phyloP scores from a whole-genome alignment of 2,113 vertebrate species.

The Python bivittatus region DNA sequence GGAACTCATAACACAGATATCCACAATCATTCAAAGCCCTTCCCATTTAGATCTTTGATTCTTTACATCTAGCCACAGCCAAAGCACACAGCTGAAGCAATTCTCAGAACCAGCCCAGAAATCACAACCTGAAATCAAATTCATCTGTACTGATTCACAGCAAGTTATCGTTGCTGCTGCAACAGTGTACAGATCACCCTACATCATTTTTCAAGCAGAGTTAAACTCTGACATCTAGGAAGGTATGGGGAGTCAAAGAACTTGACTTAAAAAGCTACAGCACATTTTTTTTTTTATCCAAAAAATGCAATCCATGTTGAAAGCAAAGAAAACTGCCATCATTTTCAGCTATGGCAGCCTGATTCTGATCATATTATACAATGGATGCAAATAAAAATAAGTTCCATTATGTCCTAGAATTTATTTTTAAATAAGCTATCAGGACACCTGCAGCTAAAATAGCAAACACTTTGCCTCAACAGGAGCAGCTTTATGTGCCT shows the following conservation, averaged over 20 bases:
- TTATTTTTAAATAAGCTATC: conserved; percentile 21
- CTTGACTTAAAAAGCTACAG: background rate
- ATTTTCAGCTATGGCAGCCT: rapidly evolving
- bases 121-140: conserved; percentile 44
- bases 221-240: background rate
- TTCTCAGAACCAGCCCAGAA: conserved; percentile 58
- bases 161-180: background rate
- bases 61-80: conserved; percentile 42
- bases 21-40: conserved; percentile 54
- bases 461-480: conserved; percentile 26
- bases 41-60: conserved; percentile 54
- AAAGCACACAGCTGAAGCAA: conserved; percentile 53
- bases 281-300: background rate
- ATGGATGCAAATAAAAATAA: conserved; percentile 5
- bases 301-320: background rate
- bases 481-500: conserved; percentile 43
- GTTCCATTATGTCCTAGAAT: background rate
- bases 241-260: background rate
- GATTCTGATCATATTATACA: background rate
- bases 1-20: conserved; percentile 38
- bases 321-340: background rate
- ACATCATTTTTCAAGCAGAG: background rate
- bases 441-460: conserved; percentile 3
- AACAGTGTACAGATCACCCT: background rate
- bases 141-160: conserved; percentile 52